Percentiles rank a stretch among this genome's conserved stretches.
Conservation (phyloP, 2,888 invertebrate genomes). For the Aphrophora alni region DNA sequence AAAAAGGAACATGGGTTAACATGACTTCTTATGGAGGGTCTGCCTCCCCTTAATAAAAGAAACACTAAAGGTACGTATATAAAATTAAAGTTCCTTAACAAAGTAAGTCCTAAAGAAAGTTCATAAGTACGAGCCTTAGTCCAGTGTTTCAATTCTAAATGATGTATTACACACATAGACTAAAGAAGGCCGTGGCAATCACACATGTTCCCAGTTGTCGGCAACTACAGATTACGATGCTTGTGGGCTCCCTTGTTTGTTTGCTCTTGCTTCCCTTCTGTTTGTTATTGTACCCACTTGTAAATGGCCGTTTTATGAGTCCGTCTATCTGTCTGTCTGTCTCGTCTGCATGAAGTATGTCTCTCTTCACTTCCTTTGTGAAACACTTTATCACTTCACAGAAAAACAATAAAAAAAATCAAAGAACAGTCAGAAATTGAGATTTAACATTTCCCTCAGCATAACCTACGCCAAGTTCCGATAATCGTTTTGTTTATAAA, state of each 20-base stretch:
- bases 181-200: neutral
- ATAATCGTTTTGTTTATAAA: neutral
- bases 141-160: too few relatives aligned
- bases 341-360: neutral
- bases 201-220: neutral
- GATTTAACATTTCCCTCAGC: neutral
- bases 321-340: neutral
- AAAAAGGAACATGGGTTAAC: too few relatives aligned
- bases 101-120: too few relatives aligned
- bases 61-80: too few relatives aligned
- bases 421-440: slow-evolving; percentile 1
- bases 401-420: slow-evolving; percentile 7
- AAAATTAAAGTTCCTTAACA: too few relatives aligned
- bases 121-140: too few relatives aligned
- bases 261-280: neutral
- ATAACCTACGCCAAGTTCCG: neutral
- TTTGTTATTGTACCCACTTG: slow-evolving; percentile 9
- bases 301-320: slow-evolving; percentile 9
- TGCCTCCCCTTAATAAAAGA: too few relatives aligned
- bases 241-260: slow-evolving; percentile 2
- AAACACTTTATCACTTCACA: neutral
- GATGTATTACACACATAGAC: too few relatives aligned
- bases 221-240: neutral
- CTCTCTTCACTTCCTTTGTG: slow-evolving; percentile 6
- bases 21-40: too few relatives aligned